Conservation (phyloP, 2,888 invertebrate genomes). For the Scaptodrosophila latifasciaeformis region DNA sequence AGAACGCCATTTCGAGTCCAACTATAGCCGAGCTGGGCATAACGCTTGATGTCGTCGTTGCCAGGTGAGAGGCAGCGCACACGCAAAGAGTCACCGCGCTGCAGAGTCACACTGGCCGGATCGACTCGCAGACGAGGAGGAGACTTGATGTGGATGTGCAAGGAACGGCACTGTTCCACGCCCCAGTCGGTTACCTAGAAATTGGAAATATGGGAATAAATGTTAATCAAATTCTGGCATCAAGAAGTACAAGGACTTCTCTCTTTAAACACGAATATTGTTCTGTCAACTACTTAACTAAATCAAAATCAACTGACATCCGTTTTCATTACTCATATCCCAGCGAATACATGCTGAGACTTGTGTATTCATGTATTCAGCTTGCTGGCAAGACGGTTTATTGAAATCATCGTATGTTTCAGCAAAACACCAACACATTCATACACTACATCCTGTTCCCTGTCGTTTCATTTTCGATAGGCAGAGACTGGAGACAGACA, state of each 20-base stretch:
- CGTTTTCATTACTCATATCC: slow-evolving; percentile 22
- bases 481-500: neutral
- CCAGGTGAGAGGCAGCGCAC: slow-evolving; percentile 81
- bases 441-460: too few species aligned
- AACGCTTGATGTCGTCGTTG: slow-evolving; percentile 77
- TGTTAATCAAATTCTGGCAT: too few species aligned
- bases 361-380: too few species aligned
- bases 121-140: slow-evolving; percentile 81
- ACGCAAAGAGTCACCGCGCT: slow-evolving; percentile 75
- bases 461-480: too few species aligned
- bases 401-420: too few species aligned
- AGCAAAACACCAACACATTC: too few species aligned
- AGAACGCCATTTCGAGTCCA: slow-evolving; percentile 88
- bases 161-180: slow-evolving; percentile 80
- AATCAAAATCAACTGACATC: neutral
- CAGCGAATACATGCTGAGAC: too few species aligned
- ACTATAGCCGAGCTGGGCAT: slow-evolving; percentile 84
- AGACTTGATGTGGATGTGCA: slow-evolving; percentile 78
- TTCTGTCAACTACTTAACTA: too few species aligned
- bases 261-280: too few species aligned
- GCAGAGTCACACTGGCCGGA: slow-evolving; percentile 81
- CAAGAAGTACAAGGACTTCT: too few species aligned
- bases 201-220: slow-evolving; percentile 29
- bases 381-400: too few species aligned
- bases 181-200: slow-evolving; percentile 80